Conservation (phyloP, 2,888 invertebrate genomes). For the Pharmacophagus antenor region DNA sequence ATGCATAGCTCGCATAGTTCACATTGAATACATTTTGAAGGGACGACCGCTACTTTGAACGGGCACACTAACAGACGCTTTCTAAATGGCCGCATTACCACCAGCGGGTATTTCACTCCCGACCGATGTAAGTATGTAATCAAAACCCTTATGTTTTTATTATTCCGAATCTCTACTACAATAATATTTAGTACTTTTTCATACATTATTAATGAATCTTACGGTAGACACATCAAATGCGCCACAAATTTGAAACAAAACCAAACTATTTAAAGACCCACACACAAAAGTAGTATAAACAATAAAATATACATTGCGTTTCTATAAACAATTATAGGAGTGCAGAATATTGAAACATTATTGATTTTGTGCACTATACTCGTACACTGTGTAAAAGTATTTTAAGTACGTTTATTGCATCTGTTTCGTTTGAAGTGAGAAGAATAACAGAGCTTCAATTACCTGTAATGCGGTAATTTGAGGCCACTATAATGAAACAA, state of each 20-base stretch:
- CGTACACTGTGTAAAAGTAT: too few relatives aligned
- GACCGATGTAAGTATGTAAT: slow-evolving; percentile 21
- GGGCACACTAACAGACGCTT: slow-evolving; percentile 32
- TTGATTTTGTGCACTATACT: too few relatives aligned
- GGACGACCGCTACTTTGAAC: slow-evolving; percentile 33
- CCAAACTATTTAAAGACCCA: too few relatives aligned
- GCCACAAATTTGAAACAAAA: too few relatives aligned
- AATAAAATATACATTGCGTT: too few relatives aligned
- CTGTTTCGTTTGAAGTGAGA: too few relatives aligned
- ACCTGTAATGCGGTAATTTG: not conserved
- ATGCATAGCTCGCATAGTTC: slow-evolving; percentile 28
- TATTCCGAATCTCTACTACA: slow-evolving; percentile 11
- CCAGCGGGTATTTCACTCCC: slow-evolving; percentile 36
- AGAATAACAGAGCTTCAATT: not conserved
- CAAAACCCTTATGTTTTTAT: slow-evolving; percentile 15
- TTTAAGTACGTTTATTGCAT: too few relatives aligned
- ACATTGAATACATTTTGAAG: slow-evolving; percentile 32
- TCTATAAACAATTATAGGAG: too few relatives aligned
- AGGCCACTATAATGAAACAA: not conserved
- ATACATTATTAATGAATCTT: slow-evolving; percentile 20
- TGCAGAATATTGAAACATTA: too few relatives aligned
- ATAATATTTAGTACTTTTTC: slow-evolving; percentile 10
- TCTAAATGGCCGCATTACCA: slow-evolving; percentile 41
- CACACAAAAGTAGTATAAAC: too few relatives aligned
- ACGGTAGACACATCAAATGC: not conserved